These are phyloP conservation scores for Irena cyanogastra DNA, from an alignment of 2,113 vertebrate genomes.

Conservation along the genomic window DNA sequence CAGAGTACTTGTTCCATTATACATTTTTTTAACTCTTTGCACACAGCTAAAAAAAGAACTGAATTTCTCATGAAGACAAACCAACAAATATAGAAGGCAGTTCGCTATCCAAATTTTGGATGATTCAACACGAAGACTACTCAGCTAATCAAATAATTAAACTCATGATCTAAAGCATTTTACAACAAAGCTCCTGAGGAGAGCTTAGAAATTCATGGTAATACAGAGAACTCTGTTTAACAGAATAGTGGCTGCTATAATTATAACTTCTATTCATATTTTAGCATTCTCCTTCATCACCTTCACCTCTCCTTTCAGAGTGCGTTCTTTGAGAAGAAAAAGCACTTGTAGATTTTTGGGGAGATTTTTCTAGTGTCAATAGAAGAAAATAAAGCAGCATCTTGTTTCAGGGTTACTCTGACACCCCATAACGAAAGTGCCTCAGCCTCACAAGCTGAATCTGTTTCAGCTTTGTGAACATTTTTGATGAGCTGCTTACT, in stretches of 20 bases:
- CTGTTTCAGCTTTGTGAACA: not conserved
- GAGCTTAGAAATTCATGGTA: not conserved
- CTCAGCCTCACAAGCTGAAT: not conserved
- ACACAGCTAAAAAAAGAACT: not conserved
- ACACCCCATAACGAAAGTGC: not conserved
- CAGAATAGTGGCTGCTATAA: not conserved
- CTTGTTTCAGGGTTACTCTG: not conserved
- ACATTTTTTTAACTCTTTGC: not conserved
- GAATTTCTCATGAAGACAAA: not conserved
- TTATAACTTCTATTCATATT: not conserved
- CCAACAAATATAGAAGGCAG: not conserved
- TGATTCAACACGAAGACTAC: not conserved
- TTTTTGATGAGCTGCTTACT: not conserved
- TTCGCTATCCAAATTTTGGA: not conserved
- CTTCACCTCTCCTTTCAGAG: not conserved
- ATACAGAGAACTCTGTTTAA: not conserved
- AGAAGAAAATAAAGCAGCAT: not conserved
- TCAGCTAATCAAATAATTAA: not conserved
- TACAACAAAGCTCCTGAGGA: not conserved
- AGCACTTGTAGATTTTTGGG: not conserved
- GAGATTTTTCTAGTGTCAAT: not conserved
- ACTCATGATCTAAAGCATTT: not conserved
- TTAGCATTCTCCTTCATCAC: not conserved
- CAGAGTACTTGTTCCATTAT: not conserved
- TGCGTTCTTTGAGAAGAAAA: not conserved